Evolutionary conservation across 2,113 vertebrate species (phyloP).

Genomic region (Castor canadensis): DNA sequence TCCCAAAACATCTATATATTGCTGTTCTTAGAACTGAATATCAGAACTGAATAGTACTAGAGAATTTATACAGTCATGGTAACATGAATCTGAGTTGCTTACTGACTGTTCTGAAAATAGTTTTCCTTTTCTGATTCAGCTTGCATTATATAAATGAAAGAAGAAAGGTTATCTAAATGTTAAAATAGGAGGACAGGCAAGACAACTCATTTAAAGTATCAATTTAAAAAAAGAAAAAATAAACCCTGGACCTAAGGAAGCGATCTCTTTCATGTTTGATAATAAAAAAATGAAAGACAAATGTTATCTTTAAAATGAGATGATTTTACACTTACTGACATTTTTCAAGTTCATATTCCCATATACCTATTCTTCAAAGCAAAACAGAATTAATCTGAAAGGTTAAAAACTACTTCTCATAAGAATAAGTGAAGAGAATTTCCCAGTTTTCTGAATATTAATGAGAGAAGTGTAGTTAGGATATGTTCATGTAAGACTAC

Average conservation of each 20-base stretch:
- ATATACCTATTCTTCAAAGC: slow-evolving; percentile 31
- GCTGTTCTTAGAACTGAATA: neutral
- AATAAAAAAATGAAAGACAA: slow-evolving; percentile 13
- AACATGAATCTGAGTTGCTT: neutral
- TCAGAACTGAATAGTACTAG: neutral
- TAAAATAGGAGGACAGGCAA: neutral
- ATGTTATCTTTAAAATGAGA: slow-evolving; percentile 7
- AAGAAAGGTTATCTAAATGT: neutral
- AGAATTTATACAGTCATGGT: too few species aligned
- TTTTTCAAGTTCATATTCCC: slow-evolving; percentile 4
- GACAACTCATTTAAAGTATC: slow-evolving; percentile 24
- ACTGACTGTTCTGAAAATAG: neutral
- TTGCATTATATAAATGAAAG: neutral
- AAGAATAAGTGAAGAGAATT: neutral
- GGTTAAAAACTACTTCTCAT: slow-evolving; percentile 39
- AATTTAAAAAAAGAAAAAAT: neutral
- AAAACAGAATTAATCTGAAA: slow-evolving; percentile 38
- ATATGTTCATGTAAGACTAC: slow-evolving; percentile 11
- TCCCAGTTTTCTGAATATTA: neutral
- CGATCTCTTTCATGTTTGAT: neutral
- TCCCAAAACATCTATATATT: neutral
- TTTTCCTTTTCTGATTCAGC: neutral
- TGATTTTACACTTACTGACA: neutral
- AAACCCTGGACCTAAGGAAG: neutral
- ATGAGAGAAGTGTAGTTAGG: neutral